Evolutionary conservation across 2,797 vertebrate genomes (phyloP).

Genomic region (Glyptemys insculpta): DNA sequence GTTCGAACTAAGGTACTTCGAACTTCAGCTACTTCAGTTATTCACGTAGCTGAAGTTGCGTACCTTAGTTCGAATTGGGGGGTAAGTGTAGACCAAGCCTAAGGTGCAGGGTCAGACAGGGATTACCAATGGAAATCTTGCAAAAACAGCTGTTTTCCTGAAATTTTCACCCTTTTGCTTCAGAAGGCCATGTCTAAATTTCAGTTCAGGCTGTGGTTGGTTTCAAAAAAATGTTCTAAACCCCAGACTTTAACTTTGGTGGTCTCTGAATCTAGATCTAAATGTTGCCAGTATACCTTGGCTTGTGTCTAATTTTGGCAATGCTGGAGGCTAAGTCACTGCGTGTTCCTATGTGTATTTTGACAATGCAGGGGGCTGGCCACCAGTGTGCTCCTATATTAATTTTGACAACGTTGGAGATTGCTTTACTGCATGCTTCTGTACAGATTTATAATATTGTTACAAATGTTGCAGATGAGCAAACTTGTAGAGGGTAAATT

Average conservation of each 20-base stretch:
- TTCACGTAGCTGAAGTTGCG: too few species aligned
- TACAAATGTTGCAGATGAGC: not conserved
- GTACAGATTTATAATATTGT: not conserved
- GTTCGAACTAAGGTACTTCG: too few species aligned
- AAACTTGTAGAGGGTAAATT: not conserved
- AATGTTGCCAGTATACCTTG: slow-evolving; percentile 50
- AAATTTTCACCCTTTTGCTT: slow-evolving; percentile 7
- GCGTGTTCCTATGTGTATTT: slow-evolving; percentile 42
- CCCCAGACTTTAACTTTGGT: slow-evolving; percentile 26
- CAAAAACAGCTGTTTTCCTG: not conserved
- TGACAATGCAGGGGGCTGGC: not conserved
- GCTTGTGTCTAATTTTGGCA: slow-evolving; percentile 30
- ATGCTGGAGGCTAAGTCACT: slow-evolving; percentile 37
- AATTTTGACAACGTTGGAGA: slow-evolving; percentile 28
- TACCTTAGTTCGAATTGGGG: too few species aligned
- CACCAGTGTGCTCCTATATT: slow-evolving; percentile 45
- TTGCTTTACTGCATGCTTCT: slow-evolving; percentile 12
- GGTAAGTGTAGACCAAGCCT: too few species aligned
- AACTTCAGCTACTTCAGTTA: too few species aligned
- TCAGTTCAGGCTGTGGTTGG: not conserved
- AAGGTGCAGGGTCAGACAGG: not conserved
- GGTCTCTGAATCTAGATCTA: slow-evolving; percentile 51
- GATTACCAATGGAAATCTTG: not conserved
- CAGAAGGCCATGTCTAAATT: not conserved
- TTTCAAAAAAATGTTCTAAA: slow-evolving; percentile 53